Evolutionary conservation across 1,140 invertebrate genomes (phyloP), one percentile per base, ranked within the genome.

Genomic region (Octopus sinensis): DNA sequence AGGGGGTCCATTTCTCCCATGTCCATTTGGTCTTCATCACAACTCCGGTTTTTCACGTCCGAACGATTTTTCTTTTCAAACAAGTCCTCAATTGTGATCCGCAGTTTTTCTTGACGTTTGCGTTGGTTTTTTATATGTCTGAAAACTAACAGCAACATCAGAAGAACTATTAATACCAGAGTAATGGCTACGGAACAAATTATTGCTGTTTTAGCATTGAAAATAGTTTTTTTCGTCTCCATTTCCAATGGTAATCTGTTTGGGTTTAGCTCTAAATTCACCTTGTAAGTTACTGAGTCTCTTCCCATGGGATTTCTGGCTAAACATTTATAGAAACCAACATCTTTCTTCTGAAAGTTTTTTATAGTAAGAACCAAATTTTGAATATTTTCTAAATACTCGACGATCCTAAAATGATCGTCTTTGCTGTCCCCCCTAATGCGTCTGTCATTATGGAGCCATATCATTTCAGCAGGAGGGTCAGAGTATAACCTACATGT

Each of bases 271-370:
- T 84, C 86, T 52, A 89, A 53, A 10, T 81, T 85, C 12, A 89
- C 79, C 43, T 80, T 84, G 78, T 85, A 89, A 53, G 82, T 82
- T 5, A 87, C 82, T 5, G 82, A 82, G 52, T 79, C 82, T 0
- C 53, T 52, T 6, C 87, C 88, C 10, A 85, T 83, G 17, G 83
- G 83, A 80, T 89, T 89, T 79, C 87, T 81, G 0, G 87, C 85
- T 23, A 84, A 79, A 80, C 88, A 89, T 43, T 84, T 82, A 76
- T 89, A 89, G n/a, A 83, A 75, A 13, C 84, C 85, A 17, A 85
- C 86, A 82, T 88, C 86, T 23, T 81, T 78, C 30, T 83, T 80
- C 53, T 84, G 75, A 71, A 87, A 87, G 62, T 86, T 71, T 10
- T 83, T 83, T 17, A 88, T 84, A 54, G 81, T 73, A 6, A 88